phyloP scores from a whole-genome alignment of 2,888 invertebrate species.

The Spatulosminthurus flaviceps region DNA sequence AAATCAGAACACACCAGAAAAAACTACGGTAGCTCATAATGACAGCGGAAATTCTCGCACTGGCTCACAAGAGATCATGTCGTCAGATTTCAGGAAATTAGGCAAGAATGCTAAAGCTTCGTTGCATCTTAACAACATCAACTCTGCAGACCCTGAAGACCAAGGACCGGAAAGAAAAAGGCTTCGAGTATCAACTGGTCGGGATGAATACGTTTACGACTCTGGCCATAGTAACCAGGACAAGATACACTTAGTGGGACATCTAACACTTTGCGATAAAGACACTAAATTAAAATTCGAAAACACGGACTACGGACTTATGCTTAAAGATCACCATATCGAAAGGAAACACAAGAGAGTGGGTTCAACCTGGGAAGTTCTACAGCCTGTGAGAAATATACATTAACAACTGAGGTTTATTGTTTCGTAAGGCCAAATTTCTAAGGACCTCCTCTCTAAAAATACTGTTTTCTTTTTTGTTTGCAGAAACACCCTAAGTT shows the following conservation, averaged over 20 bases:
- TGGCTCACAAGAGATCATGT: neutral
- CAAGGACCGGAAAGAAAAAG: conserved; percentile 57
- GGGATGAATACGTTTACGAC: conserved; percentile 57
- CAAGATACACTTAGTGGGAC: conserved; percentile 46
- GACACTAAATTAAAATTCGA: conserved; percentile 49
- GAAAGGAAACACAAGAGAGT: conserved; percentile 39
- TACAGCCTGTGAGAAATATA: conserved; percentile 51
- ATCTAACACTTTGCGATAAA: conserved; percentile 53
- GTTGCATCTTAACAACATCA: conserved; percentile 25
- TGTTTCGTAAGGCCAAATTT: neutral
- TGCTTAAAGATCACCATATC: conserved; percentile 41
- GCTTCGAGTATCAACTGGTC: conserved; percentile 52
- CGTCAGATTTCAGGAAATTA: neutral
- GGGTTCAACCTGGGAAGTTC: conserved; percentile 52
- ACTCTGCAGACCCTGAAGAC: conserved; percentile 11
- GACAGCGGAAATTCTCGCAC: neutral
- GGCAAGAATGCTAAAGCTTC: conserved; percentile 7
- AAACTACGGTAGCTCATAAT: neutral
- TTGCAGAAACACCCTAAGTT: conserved; percentile 50
- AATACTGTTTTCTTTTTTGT: neutral
- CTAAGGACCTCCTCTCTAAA: no score
- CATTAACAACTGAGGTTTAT: neutral
- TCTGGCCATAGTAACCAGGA: conserved; percentile 18
- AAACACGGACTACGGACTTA: conserved; percentile 50
- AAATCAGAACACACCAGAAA: conserved; percentile 19